phyloP scores from a whole-genome alignment of 2,113 vertebrate genomes.

The Phaethornis superciliosus region DNA sequence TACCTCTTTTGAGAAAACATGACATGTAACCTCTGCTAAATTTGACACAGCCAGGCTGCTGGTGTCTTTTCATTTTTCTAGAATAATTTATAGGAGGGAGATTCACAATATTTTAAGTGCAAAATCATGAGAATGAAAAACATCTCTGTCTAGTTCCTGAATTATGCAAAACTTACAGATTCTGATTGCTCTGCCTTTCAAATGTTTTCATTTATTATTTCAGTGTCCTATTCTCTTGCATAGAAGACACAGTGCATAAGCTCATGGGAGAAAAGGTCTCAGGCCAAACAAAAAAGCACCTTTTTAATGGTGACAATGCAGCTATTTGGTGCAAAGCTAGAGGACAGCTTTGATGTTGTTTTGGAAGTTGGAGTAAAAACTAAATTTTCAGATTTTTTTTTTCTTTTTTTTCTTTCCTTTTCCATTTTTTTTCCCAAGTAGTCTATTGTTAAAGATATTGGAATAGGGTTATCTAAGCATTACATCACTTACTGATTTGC shows the following conservation, averaged over 20 bases:
- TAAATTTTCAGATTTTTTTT: background rate
- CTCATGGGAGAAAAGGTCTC: background rate
- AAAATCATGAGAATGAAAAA: background rate
- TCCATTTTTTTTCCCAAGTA: background rate
- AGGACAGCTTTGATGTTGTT: background rate
- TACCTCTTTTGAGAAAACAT: background rate
- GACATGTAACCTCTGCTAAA: background rate
- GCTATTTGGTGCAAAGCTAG: background rate
- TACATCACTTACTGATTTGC: background rate
- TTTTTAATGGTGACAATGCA: background rate
- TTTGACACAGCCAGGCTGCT: background rate
- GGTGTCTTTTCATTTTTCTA: background rate
- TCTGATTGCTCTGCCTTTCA: background rate
- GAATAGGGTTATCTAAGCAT: background rate
- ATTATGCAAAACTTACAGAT: background rate
- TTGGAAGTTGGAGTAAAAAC: background rate
- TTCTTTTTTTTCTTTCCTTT: background rate
- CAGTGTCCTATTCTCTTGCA: background rate
- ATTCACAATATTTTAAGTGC: background rate
- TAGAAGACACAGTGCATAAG: background rate
- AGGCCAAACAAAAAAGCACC: background rate
- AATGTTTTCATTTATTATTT: background rate
- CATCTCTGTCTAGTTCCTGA: background rate
- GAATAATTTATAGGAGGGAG: background rate
- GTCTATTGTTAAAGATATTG: background rate